Percentiles rank a stretch among this genome's conserved stretches.
Conservation (phyloP, 2,113 vertebrate species). For the Strix aluco region DNA sequence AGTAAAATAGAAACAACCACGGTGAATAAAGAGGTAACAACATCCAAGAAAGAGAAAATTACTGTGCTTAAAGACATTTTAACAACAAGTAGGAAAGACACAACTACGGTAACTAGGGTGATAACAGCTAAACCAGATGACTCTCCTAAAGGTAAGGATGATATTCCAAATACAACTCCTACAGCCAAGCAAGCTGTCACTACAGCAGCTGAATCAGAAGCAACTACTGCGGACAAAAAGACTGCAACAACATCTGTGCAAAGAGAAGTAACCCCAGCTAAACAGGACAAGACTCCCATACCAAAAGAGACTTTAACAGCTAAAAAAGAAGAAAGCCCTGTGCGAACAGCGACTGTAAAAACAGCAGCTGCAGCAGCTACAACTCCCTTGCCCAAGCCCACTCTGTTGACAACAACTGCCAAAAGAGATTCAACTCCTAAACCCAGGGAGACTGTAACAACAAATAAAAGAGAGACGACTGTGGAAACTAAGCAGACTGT, state of each 20-base stretch:
- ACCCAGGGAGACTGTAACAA: background rate
- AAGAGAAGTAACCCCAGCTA: background rate
- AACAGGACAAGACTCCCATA: background rate
- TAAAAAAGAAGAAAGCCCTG: background rate
- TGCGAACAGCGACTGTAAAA: background rate
- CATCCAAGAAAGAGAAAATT: background rate
- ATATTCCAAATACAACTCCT: background rate
- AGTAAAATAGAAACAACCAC: background rate
- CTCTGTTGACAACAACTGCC: background rate
- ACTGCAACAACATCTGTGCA: background rate
- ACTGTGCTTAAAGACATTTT: slow-evolving; percentile 15
- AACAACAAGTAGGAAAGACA: background rate
- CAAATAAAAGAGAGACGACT: background rate
- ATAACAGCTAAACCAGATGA: background rate
- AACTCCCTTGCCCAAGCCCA: background rate
- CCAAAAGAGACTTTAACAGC: background rate
- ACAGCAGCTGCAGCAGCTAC: background rate
- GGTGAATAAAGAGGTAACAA: background rate
- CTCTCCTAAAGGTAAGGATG: background rate
- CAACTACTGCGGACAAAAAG: background rate
- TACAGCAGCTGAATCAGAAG: background rate
- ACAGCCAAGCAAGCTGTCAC: background rate
- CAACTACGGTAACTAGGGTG: background rate
- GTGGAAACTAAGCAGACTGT: background rate
- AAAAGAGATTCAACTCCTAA: background rate